Conservation (phyloP, 2,888 invertebrate species). For the Limnephilus lunatus region DNA sequence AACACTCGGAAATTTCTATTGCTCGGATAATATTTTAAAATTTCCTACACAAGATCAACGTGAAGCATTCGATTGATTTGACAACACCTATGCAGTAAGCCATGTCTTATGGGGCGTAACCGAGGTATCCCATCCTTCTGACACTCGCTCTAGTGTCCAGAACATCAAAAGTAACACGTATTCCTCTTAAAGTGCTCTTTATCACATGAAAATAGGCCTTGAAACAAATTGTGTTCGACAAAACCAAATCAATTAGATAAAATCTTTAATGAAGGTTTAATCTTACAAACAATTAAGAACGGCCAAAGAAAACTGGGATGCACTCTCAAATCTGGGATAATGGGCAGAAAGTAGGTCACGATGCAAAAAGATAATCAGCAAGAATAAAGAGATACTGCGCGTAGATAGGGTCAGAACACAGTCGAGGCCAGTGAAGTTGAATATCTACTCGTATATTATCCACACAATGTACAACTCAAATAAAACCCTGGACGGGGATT, state of each 20-base stretch:
- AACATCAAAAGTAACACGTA: too few relatives aligned
- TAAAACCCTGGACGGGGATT: constrained; percentile 28
- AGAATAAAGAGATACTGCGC: constrained; percentile 15
- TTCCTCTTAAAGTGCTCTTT: too few relatives aligned
- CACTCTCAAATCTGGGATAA: not conserved
- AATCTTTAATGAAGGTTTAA: not conserved
- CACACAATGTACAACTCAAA: constrained; percentile 11
- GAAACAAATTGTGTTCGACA: not conserved
- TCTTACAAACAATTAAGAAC: not conserved
- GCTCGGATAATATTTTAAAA: too few relatives aligned
- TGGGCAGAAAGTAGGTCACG: constrained; percentile 8
- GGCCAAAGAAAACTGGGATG: not conserved
- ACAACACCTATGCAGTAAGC: too few relatives aligned
- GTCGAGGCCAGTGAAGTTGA: not conserved
- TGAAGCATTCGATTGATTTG: too few relatives aligned
- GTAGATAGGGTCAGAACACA: constrained; percentile 6
- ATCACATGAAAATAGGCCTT: not conserved
- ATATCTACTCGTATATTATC: not conserved
- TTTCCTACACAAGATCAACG: too few relatives aligned
- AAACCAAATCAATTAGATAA: not conserved
- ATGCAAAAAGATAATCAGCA: constrained; percentile 15
- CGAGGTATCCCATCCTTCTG: too few relatives aligned
- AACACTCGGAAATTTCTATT: too few relatives aligned
- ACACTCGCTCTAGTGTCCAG: too few relatives aligned
- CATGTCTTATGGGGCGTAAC: too few relatives aligned